Conservation (phyloP, 2,888 invertebrate species). For the Chaetoderma sp. region DNA sequence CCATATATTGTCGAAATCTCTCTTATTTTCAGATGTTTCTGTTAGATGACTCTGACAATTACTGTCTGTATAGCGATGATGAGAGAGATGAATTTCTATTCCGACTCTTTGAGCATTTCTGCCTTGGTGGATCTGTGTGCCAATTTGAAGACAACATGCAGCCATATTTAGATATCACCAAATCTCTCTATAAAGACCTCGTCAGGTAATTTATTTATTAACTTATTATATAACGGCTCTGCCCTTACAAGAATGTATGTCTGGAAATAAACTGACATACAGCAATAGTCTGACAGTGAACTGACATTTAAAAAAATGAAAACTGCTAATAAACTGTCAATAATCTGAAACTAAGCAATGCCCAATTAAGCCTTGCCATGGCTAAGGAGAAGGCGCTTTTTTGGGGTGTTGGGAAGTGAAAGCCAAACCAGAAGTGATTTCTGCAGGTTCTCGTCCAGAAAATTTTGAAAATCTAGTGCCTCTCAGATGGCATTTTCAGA, state of each 20-base stretch:
- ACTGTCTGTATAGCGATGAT: constrained; percentile 68
- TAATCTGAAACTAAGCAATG: too few species aligned
- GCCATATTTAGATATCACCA: constrained; percentile 73
- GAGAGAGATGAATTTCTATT: constrained; percentile 74
- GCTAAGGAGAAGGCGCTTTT: too few species aligned
- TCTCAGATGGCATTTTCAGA: too few species aligned
- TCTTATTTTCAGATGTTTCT: constrained; percentile 63
- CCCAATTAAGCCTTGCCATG: too few species aligned
- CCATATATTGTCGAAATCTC: not conserved
- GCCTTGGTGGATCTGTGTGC: constrained; percentile 74
- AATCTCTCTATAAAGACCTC: constrained; percentile 74
- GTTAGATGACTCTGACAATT: constrained; percentile 71
- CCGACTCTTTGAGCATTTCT: constrained; percentile 72
- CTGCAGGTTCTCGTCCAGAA: too few species aligned
- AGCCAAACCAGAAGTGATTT: too few species aligned
- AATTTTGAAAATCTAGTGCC: too few species aligned
- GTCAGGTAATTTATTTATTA: constrained; percentile 67
- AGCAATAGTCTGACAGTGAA: not conserved
- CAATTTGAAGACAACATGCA: constrained; percentile 74
- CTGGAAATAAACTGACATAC: not conserved
- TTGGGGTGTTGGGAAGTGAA: too few species aligned
- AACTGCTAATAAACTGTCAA: not conserved
- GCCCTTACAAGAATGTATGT: too few species aligned
- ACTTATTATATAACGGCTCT: too few species aligned
- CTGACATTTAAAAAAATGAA: not conserved